A percentile compares a stretch with the other conserved stretches of the same genome.
phyloP scores from a whole-genome alignment of 2,888 invertebrate species.

The Ormia ochracea region DNA sequence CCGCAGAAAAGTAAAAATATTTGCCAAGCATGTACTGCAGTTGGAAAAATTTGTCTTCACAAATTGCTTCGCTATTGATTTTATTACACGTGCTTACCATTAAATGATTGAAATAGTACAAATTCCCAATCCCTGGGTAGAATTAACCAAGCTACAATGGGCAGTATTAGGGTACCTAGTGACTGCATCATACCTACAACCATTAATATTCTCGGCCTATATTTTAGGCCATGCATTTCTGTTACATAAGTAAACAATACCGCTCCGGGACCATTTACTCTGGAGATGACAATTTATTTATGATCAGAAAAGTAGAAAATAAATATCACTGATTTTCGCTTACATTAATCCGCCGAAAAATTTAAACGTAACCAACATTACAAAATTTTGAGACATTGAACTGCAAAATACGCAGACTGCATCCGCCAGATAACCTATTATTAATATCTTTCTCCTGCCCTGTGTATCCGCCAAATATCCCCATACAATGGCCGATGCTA shows the following conservation, averaged over 20 bases:
- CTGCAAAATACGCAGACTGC: conserved; percentile 81
- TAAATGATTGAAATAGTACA: conserved; percentile 74
- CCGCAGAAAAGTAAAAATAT: conserved; percentile 79
- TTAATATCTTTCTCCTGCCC: conserved; percentile 83
- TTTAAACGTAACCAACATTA: conserved; percentile 83
- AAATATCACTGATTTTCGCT: conserved; percentile 73
- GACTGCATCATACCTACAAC: conserved; percentile 83
- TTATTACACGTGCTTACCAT: conserved; percentile 68
- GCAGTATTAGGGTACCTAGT: conserved; percentile 81
- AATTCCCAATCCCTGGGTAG: conserved; percentile 82
- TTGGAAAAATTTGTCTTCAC: neutral
- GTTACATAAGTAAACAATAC: conserved; percentile 85
- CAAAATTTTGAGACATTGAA: conserved; percentile 82
- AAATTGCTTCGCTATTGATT: neutral
- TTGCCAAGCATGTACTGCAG: conserved; percentile 71
- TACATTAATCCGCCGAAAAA: conserved; percentile 86
- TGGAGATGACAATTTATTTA: conserved; percentile 66
- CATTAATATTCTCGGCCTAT: conserved; percentile 82
- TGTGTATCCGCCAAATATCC: conserved; percentile 86
- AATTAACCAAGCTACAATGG: conserved; percentile 85
- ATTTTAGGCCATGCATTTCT: conserved; percentile 83
- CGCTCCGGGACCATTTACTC: conserved; percentile 85
- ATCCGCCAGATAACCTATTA: conserved; percentile 82
- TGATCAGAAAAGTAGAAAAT: neutral
- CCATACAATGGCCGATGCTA: conserved; percentile 85